Evolutionary conservation across 2,113 vertebrate species (phyloP).

Genomic region (Egretta garzetta): DNA sequence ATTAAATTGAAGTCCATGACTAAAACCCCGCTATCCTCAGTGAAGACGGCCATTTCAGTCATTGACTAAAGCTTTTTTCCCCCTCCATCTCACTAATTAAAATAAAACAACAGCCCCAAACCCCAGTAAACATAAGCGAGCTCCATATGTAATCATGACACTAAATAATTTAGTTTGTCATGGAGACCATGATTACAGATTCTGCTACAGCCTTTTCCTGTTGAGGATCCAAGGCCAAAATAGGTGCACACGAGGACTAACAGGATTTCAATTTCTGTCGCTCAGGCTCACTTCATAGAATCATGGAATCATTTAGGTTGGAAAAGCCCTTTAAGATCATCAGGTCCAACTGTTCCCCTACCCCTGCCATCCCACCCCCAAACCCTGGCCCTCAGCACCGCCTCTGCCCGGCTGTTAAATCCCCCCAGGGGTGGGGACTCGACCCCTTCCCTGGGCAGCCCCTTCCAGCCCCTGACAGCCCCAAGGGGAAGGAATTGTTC

Average conservation of each 20-base stretch:
- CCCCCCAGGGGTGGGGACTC: no score
- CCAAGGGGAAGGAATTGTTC: no score
- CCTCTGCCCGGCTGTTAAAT: no score
- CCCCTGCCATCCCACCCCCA: no score
- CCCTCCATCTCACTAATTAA: neutral
- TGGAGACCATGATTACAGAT: neutral
- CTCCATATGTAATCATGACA: neutral
- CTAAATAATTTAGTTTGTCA: neutral
- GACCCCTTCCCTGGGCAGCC: no score
- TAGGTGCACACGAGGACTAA: neutral
- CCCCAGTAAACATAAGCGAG: neutral
- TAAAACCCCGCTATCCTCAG: neutral
- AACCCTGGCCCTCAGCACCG: no score
- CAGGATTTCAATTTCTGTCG: neutral
- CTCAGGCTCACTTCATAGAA: neutral
- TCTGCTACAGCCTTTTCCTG: neutral
- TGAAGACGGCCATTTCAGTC: neutral
- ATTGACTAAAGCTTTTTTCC: neutral
- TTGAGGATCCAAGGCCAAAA: neutral
- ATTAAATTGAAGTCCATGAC: neutral
- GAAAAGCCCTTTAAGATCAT: no score
- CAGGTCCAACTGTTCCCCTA: no score
- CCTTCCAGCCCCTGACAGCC: no score
- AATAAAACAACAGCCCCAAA: neutral
- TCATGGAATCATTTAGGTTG: no score